Evolutionary conservation across 2,113 vertebrate species (phyloP), one percentile per base, ranked within the genome.

Genomic region (Silurus meridionalis): DNA sequence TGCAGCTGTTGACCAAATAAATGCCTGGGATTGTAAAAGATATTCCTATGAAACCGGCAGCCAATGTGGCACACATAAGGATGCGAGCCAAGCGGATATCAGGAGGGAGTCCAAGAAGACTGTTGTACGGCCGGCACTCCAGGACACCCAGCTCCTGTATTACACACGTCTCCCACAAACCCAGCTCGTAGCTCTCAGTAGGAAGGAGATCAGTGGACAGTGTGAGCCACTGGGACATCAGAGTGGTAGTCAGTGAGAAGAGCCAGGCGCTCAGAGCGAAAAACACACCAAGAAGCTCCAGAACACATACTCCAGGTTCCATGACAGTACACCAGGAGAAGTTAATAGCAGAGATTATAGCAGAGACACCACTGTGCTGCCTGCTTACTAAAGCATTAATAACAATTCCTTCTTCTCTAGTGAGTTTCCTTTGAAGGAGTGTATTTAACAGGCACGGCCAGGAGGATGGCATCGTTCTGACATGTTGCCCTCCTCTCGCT

Each of bases 101-200:
- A 37, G 85, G 5, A 5, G 88, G 89, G 37, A 91, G 87, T 71
- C 84, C 85, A n/a, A 90, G 15, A 4, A 87, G 85, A 25, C 86
- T 91, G 13, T 75, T 13, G 21, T 84, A 92, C 2, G 81, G 89
- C 69, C 91, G 75, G 84, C 87, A 91, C 8, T 94, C 46, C 1
- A 0, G 14, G 0, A 87, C 85, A 11, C 92, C 67, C 46, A 88
- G 0, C 0, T 93, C 93, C 84, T 92, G 91, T 84, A 91, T 81
- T 82, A 74, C 85, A 58, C 46, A 92, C 0, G 79, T 90, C 58
- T 89, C 89, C 93, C 92, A 93, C 10, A 93, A 85, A 4, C 93
- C 92, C 60, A 91, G 78, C 25, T 85, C 81, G 69, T 88, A 92
- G 64, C 87, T 92, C 86, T 94, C 91, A 0, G 83, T 72, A 21